Percentiles rank a stretch among this genome's conserved stretches.
phyloP scores from a whole-genome alignment of 2,797 vertebrate species.

The Eleutherodactylus coqui region DNA sequence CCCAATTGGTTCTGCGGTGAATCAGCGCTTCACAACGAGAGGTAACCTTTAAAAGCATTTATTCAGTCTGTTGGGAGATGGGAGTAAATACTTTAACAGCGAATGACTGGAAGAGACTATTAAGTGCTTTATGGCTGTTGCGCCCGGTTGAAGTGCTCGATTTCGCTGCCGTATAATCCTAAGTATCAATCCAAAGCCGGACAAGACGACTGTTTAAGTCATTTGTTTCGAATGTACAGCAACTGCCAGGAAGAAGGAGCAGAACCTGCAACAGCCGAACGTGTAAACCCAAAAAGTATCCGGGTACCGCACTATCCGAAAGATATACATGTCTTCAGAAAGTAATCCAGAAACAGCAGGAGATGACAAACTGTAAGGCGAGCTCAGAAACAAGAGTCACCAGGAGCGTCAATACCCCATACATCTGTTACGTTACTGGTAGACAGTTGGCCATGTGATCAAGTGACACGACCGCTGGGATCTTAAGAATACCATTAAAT shows the following conservation, averaged over 20 bases:
- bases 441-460: too few species aligned
- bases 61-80: conserved; percentile 46
- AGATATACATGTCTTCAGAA: too few species aligned
- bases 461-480: too few species aligned
- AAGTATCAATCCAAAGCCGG: background rate
- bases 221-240: background rate
- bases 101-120: conserved; percentile 38
- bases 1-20: conserved; percentile 55
- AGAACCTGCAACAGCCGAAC: background rate
- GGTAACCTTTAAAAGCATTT: conserved; percentile 58
- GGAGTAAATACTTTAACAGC: conserved; percentile 31
- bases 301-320: too few species aligned
- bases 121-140: conserved; percentile 20
- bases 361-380: too few species aligned
- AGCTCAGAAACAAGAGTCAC: too few species aligned
- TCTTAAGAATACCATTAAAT: too few species aligned
- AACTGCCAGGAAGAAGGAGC: background rate
- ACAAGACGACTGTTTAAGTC: background rate
- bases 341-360: too few species aligned
- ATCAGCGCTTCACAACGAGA: conserved; percentile 45
- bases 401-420: too few species aligned
- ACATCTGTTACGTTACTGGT: too few species aligned
- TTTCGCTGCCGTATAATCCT: background rate
- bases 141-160: background rate
- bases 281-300: too few species aligned